phyloP scores from a whole-genome alignment of 2,888 invertebrate genomes.

The Erynnis tages region DNA sequence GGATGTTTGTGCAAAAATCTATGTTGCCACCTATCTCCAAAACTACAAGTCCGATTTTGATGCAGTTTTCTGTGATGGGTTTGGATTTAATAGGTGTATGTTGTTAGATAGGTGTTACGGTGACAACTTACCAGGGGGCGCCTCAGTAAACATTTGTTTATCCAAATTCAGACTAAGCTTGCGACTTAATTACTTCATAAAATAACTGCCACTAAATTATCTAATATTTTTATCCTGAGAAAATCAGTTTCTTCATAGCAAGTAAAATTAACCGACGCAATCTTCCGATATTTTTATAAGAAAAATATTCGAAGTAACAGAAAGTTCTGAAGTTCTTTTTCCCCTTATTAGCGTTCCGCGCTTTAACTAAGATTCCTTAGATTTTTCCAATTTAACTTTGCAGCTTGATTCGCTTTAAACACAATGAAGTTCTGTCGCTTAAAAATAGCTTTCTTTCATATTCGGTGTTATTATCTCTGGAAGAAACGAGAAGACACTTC shows the following conservation, averaged over 20 bases:
- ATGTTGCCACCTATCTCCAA: too few relatives aligned
- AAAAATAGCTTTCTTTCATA: constrained; percentile 11
- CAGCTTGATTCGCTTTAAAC: constrained; percentile 27
- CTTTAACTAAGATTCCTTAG: constrained; percentile 60
- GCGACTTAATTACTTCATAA: too few relatives aligned
- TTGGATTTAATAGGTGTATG: too few relatives aligned
- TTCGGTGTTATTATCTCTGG: constrained; percentile 1
- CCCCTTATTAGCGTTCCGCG: constrained; percentile 63
- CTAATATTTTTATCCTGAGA: not conserved
- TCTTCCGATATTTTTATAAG: constrained; percentile 62
- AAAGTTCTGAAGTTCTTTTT: constrained; percentile 66
- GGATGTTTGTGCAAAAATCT: too few relatives aligned
- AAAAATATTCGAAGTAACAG: constrained; percentile 60
- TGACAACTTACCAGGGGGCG: too few relatives aligned
- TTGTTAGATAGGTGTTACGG: too few relatives aligned
- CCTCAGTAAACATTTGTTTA: too few relatives aligned
- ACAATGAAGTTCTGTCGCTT: constrained; percentile 16
- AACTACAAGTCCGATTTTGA: too few relatives aligned
- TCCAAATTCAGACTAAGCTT: too few relatives aligned
- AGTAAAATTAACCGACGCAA: constrained; percentile 45
- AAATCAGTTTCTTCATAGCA: not conserved
- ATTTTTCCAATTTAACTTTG: constrained; percentile 57
- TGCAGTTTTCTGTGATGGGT: too few relatives aligned
- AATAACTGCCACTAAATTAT: not conserved
- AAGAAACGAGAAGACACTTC: constrained; percentile 9